Evolutionary conservation across 2,888 invertebrate species (phyloP), one percentile per base, ranked within the genome.

Genomic region (Agelastica alni): DNA sequence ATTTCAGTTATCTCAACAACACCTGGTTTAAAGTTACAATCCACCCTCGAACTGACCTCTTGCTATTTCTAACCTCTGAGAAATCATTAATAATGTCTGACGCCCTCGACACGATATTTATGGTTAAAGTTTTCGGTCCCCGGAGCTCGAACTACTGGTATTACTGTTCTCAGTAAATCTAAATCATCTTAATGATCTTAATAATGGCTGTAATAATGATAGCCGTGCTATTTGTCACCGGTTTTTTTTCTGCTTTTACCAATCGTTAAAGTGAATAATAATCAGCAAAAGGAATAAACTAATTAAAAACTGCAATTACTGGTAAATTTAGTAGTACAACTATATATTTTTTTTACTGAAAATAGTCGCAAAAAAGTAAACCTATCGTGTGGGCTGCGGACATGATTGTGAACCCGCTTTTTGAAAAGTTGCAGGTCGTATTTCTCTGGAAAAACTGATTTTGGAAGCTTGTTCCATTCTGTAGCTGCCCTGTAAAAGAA

Each of bases 131-230:
- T 56, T 51, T 46, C 41, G 51, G 55, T 42, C 47, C 30, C 49
- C 28, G 22, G 32, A 41, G 51, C 36, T 32, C 37, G 42, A 56
- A 51, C 56, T 51, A 41, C 46, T 47, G 43, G 51, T 46, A 51
- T 51, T 51, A 51, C 51, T 31, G 56, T 43, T 43, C 51, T n/a
- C 20, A 56, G 43, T 56, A 56, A 47, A 56, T 47, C 56, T 56
- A 56, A 56, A 56, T 56, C 51, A 56, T 51, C 46, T 41, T 51
- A 56, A 56, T 56, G 56, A 56, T 56, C 56, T 56, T 56, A 43
- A 45, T 39, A 46, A 45, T 41, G 52, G 52, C 7, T 17, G 46
- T 46, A 46, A 45, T 53, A 53, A 53, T 53, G 53, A 53, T 46
- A 46, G 36, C 16, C 26, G 12, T 7, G 46, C 16, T 18, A 46